Evolutionary conservation across 2,888 invertebrate genomes (phyloP), one percentile per base, ranked within the genome.

Genomic region (Meganola albula): DNA sequence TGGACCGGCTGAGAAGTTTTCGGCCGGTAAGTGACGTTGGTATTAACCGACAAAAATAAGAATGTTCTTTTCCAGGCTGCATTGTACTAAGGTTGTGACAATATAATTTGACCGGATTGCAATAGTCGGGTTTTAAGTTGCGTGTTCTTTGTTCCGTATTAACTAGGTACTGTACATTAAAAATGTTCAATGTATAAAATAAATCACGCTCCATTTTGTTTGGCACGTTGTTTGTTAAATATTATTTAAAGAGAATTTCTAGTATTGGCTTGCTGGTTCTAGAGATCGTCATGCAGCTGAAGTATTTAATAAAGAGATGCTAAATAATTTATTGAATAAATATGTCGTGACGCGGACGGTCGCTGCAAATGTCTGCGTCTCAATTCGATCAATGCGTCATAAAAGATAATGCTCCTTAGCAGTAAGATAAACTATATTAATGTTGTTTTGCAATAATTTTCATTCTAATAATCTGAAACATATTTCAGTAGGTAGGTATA

Each of bases 91-190:
- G 4, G 8, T 20, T 3, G 4, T 2, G 8, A 7, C 8, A n/a
- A 20, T n/a, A 7, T 3, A 5, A 20, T 2, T 2, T 20, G 8
- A n/a, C 20, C n/a, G 20, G 20, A 20, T n/a, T 20, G 20, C 20
- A 20, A 20, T 20, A n/a, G 68, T 62, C 73, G 72, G 49, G 27
- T 65, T 62, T 57, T 56, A 50, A 64, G 60, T 71, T 80, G 82
- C 83, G 80, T 76, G 74, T 63, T 79, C 82, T 82, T 82, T 83
- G 79, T 80, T 74, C 66, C 65, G 48, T n/a, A n/a, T n/a, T n/a
- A n/a, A n/a, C n/a, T n/a, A n/a, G n/a, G n/a, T n/a, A n/a, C n/a
- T n/a, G n/a, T n/a, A n/a, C n/a, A n/a, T n/a, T n/a, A n/a, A n/a
- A n/a, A n/a, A n/a, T n/a, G n/a, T n/a, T n/a, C n/a, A n/a, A n/a